Evolutionary conservation across 2,888 invertebrate genomes (phyloP), one percentile per base, ranked within the genome.

Genomic region (Apamea sordens): DNA sequence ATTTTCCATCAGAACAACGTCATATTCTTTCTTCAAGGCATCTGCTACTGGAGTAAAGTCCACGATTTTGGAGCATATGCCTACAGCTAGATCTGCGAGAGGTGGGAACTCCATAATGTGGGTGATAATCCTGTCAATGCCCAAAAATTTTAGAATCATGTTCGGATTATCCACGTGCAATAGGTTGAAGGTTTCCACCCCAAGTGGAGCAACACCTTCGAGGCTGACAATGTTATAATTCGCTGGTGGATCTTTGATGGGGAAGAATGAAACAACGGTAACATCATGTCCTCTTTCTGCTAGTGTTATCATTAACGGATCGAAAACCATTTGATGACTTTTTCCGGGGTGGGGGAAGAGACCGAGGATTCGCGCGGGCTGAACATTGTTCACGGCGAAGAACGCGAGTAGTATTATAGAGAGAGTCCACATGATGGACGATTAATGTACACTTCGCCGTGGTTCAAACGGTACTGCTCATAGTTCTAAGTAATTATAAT

Each of bases 301-400:
- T 69, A 98, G 91, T 69, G 95, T 96, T 72, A 94, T 94, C 21
- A 98, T 90, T 10, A 98, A 92, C 0, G 97, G 97, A 69, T 97
- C 96, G 90, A 97, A 97, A 0, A 97, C 97, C 91, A 97, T 96
- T 87, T 97, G 97, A 88, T 98, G 98, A 86, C 98, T 98, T 81
- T 97, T 80, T 0, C 80, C 80, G 5, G 67, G 36, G 24, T 80
- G 53, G 2, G 80, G 80, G 1, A 80, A 83, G 0, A 80, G 36
- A 7, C 80, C 80, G 11, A 80, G 77, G 15, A 80, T 80, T 61
- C 80, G 67, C 28, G 78, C 78, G 15, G 77, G 6, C 24, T 68
- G 50, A 0, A 36, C 67, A 13, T 36, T 18, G 5, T 61, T 24
- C 7, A 63, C 10, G 8, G 44, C 24, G 13, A 68, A 61, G 36